Percentiles rank a stretch among this genome's conserved stretches.
These are phyloP conservation scores for Sipha flava DNA, from an alignment of 1,140 invertebrate genomes.

Conservation along the genomic window DNA sequence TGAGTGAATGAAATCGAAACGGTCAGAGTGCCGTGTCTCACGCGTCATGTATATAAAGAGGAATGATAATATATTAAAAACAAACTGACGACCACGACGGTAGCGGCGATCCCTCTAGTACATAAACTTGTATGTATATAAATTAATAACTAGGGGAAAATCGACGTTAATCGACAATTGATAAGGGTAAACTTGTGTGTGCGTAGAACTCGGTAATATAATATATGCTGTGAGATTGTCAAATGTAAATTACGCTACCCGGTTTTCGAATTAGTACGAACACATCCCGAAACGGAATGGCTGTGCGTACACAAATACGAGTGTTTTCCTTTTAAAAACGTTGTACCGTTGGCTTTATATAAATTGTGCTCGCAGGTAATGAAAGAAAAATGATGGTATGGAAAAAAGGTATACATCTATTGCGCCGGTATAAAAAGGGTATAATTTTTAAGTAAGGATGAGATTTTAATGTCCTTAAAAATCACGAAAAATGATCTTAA, in stretches of 20 bases:
- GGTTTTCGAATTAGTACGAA: background rate
- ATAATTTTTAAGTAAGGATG: no score
- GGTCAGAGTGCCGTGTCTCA: background rate
- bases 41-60: background rate
- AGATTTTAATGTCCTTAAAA: no score
- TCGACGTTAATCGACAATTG: background rate
- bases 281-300: no score
- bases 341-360: no score
- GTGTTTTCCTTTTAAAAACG: no score
- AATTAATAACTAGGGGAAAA: background rate
- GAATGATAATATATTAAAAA: background rate
- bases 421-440: no score
- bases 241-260: background rate
- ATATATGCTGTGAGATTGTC: background rate
- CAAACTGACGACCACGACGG: background rate
- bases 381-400: no score
- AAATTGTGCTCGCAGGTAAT: no score
- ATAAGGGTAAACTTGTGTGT: slow-evolving; percentile 9
- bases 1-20: background rate
- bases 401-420: no score
- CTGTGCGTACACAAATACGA: no score
- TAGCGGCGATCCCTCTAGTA: background rate
- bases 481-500: no score
- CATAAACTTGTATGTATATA: background rate
- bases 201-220: no score